These are phyloP conservation scores for Megathymus violae DNA, from an alignment of 1,140 invertebrate species.

Conservation along the genomic window DNA sequence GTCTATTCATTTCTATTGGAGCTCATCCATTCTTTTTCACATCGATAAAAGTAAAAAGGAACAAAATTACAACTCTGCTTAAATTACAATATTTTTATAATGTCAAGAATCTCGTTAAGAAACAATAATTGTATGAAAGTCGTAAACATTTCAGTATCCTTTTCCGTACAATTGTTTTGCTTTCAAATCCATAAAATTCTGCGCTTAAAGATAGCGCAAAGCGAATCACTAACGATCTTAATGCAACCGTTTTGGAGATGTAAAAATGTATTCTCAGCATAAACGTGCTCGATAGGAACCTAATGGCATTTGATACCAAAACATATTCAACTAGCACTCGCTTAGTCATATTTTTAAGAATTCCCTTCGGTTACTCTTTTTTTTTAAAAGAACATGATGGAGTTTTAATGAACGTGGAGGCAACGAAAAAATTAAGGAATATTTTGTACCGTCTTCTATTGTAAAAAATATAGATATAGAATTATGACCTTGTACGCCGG, in stretches of 20 bases:
- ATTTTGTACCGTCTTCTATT: not conserved
- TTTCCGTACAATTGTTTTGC: conserved; percentile 4
- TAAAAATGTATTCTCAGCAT: not conserved
- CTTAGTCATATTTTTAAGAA: conserved; percentile 2
- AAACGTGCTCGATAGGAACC: conserved; percentile 8
- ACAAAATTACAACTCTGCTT: no score
- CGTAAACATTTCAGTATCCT: no score
- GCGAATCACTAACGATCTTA: conserved; percentile 23
- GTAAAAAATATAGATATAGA: not conserved
- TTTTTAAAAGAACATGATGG: conserved; percentile 10
- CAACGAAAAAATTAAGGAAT: conserved; percentile 8
- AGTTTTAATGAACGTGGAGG: conserved; percentile 17
- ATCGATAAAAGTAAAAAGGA: no score
- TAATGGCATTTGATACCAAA: conserved; percentile 4
- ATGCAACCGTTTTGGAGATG: conserved; percentile 18
- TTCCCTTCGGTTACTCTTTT: conserved; percentile 13
- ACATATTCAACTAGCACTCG: conserved; percentile 1
- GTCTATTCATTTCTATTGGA: no score
- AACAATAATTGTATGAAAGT: no score
- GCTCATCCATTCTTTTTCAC: no score
- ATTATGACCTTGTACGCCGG: conserved; percentile 4
- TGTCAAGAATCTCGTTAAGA: no score
- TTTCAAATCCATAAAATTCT: conserved; percentile 12
- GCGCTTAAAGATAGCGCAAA: conserved; percentile 8
- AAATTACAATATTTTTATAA: no score